phyloP scores from a whole-genome alignment of 2,888 invertebrate genomes.

The Sminthurinus aureus region DNA sequence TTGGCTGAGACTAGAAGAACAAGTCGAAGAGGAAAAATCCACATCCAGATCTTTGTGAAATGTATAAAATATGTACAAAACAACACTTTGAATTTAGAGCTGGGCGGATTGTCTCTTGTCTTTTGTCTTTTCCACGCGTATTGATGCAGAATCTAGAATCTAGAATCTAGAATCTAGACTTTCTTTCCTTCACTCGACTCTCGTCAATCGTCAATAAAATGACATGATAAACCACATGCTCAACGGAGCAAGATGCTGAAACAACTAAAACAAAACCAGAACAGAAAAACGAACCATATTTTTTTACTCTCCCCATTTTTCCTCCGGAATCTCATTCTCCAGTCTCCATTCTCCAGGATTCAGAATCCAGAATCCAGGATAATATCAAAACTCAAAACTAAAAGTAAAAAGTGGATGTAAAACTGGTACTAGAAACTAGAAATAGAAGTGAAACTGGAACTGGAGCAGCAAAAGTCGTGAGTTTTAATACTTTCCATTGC shows the following conservation, averaged over 20 bases:
- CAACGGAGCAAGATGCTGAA: constrained; percentile 4
- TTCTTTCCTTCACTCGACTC: background rate
- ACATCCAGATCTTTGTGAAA: background rate
- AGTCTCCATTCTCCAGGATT: too few species aligned
- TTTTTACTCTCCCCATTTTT: background rate
- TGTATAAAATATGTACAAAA: background rate
- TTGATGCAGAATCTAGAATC: too few species aligned
- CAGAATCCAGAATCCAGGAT: too few species aligned
- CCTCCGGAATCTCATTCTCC: too few species aligned
- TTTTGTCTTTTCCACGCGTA: too few species aligned
- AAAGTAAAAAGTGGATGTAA: background rate
- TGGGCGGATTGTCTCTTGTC: background rate
- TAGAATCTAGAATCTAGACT: too few species aligned
- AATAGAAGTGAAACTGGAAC: background rate
- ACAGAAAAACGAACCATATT: background rate
- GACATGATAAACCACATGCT: constrained; percentile 30
- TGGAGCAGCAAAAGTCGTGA: too few species aligned
- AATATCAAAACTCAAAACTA: too few species aligned
- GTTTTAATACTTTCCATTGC: too few species aligned
- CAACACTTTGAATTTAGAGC: background rate
- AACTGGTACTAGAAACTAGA: background rate
- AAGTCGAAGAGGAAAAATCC: background rate
- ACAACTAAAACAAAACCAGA: background rate
- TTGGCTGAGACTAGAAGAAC: background rate
- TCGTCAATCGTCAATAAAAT: constrained; percentile 26